These are phyloP conservation scores for Drosophila busckii DNA, from an alignment of 1,140 invertebrate genomes.

Conservation along the genomic window DNA sequence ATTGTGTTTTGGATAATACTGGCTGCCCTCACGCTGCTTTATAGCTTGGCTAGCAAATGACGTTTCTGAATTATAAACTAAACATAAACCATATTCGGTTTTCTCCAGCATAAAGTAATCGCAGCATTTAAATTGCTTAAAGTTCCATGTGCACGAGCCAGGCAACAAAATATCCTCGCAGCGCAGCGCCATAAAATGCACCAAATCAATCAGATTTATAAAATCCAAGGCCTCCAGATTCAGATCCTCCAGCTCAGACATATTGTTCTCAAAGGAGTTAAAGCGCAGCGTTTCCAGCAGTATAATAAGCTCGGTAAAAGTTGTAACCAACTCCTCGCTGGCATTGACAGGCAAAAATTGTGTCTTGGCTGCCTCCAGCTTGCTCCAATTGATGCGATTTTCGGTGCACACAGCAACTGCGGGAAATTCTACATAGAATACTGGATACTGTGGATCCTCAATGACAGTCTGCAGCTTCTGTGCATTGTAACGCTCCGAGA, in stretches of 20 bases:
- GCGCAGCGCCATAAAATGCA: conserved; percentile 19
- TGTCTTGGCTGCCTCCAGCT: conserved; percentile 50
- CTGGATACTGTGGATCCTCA: conserved; percentile 83
- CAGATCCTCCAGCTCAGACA: conserved; percentile 46
- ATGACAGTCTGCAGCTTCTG: conserved; percentile 80
- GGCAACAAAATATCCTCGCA: conserved; percentile 51
- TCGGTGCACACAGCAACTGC: conserved; percentile 84
- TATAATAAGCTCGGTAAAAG: conserved; percentile 36
- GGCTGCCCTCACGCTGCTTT: conserved; percentile 14
- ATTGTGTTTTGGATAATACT: conserved; percentile 57
- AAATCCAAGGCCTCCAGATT: conserved; percentile 53
- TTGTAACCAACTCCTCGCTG: conserved; percentile 22
- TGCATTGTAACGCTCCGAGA: conserved; percentile 52
- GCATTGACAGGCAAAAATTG: conserved; percentile 52
- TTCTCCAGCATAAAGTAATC: conserved; percentile 57
- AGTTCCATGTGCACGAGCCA: conserved; percentile 45
- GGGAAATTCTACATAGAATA: conserved; percentile 85
- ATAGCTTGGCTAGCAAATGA: conserved; percentile 30
- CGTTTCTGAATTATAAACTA: conserved; percentile 57
- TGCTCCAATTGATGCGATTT: conserved; percentile 79
- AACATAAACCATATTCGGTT: conserved; percentile 55
- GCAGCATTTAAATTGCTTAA: conserved; percentile 52
- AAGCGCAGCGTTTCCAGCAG: conserved; percentile 53
- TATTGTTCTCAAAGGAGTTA: conserved; percentile 23
- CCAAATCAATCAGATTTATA: conserved; percentile 38